Conservation (phyloP, 2,888 invertebrate genomes). For the Drosophila paucipuncta region DNA sequence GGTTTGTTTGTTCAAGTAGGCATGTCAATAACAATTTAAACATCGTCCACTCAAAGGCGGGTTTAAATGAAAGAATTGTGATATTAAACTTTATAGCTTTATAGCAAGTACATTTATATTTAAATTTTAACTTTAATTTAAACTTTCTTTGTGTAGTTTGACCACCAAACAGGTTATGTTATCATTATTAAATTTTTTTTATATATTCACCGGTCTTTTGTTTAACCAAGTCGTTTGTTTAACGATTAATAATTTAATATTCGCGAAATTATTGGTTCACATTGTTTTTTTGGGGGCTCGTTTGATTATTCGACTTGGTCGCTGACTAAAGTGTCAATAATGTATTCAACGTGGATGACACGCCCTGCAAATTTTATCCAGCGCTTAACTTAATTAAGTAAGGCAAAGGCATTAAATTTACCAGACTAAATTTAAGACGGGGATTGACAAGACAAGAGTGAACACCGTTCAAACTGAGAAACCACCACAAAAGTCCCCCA, state of each 20-base stretch:
- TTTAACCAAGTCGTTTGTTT: slow-evolving; percentile 39
- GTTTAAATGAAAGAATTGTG: slow-evolving; percentile 26
- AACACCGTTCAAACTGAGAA: neutral
- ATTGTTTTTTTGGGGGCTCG: slow-evolving; percentile 72
- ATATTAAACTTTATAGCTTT: slow-evolving; percentile 54
- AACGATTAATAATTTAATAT: slow-evolving; percentile 49
- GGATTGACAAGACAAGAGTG: neutral
- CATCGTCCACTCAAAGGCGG: slow-evolving; percentile 47
- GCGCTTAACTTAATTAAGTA: slow-evolving; percentile 60
- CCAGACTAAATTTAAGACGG: slow-evolving; percentile 58
- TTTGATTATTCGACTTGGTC: slow-evolving; percentile 31
- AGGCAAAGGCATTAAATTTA: slow-evolving; percentile 63
- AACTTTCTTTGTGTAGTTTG: slow-evolving; percentile 75
- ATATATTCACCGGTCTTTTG: slow-evolving; percentile 26
- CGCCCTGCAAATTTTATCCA: slow-evolving; percentile 58
- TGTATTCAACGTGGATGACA: slow-evolving; percentile 47
- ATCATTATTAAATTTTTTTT: neutral
- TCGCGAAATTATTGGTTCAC: slow-evolving; percentile 47
- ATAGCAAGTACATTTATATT: slow-evolving; percentile 31
- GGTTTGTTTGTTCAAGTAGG: slow-evolving; percentile 44
- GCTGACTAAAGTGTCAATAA: slow-evolving; percentile 67
- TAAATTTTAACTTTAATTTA: slow-evolving; percentile 62
- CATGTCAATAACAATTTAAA: slow-evolving; percentile 54
- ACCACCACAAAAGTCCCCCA: neutral
- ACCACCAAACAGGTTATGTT: slow-evolving; percentile 41